Evolutionary conservation across 2,113 vertebrate genomes (phyloP).

Genomic region (Condylura cristata): DNA sequence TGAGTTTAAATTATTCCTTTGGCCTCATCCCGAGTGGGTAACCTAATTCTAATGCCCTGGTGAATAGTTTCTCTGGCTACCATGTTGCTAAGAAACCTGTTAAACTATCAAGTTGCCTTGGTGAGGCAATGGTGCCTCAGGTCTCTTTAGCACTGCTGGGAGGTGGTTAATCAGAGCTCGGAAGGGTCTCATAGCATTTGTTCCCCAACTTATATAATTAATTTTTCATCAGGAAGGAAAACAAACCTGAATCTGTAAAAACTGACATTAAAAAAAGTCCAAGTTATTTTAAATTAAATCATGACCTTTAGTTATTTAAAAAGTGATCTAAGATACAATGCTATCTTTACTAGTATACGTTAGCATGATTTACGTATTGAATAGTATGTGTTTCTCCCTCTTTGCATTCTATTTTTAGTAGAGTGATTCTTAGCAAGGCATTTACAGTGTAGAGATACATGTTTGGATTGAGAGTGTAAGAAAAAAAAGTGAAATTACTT

Average conservation of each 20-base stretch:
- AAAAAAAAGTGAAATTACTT: conserved; percentile 26
- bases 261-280: not conserved
- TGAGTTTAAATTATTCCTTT: conserved; percentile 63
- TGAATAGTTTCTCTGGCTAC: conserved; percentile 75
- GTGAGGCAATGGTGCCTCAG: conserved; percentile 43
- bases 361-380: not conserved
- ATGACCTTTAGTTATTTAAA: not conserved
- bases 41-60: conserved; percentile 63
- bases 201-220: conserved; percentile 63
- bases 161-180: conserved; percentile 49
- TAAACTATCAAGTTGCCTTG: conserved; percentile 66
- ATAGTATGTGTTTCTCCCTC: not conserved
- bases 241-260: conserved; percentile 23
- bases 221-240: conserved; percentile 57
- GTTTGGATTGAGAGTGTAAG: conserved; percentile 22
- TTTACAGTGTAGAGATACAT: not conserved
- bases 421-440: not conserved
- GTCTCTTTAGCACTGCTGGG: not conserved
- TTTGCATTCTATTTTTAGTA: conserved; percentile 25
- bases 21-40: not conserved
- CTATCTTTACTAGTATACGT: not conserved
- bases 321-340: not conserved
- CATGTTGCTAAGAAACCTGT: conserved; percentile 76
- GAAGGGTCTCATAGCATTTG: conserved; percentile 15
- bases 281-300: conserved; percentile 39